A percentile compares a stretch with the other conserved stretches of the same genome.
Conservation (phyloP, 2,888 invertebrate genomes). For the Holacanthella duospinosa region DNA sequence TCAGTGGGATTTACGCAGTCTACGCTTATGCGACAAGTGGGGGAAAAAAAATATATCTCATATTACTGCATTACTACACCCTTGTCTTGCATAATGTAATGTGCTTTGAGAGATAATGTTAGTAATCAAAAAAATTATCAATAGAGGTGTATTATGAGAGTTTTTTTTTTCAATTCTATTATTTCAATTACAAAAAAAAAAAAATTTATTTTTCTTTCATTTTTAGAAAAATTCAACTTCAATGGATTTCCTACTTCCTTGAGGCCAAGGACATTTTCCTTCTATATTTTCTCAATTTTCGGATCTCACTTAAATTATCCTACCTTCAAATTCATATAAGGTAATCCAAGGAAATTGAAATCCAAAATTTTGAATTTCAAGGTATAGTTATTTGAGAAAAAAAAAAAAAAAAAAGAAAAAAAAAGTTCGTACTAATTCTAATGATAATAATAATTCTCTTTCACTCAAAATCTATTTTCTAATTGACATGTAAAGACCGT, state of each 20-base stretch:
- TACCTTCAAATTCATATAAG: neutral
- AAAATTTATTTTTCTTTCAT: neutral
- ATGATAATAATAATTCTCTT: no score
- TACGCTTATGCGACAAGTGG: no score
- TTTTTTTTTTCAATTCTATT: no score
- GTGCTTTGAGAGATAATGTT: neutral
- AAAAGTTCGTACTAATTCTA: neutral
- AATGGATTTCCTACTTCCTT: neutral
- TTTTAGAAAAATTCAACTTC: no score
- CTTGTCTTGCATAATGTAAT: no score
- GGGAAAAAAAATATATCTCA: no score
- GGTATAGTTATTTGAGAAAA: neutral
- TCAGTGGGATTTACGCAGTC: no score
- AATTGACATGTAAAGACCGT: no score
- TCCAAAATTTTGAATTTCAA: neutral
- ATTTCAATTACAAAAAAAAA: neutral
- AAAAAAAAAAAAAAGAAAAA: neutral
- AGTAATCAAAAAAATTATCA: neutral
- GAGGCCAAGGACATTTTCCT: neutral
- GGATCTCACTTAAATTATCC: neutral
- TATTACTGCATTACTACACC: no score
- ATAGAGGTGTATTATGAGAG: no score
- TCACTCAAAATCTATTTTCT: no score
- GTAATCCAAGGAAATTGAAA: neutral
- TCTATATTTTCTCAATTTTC: neutral